Conservation (phyloP, 2,113 vertebrate species). For the Chaenogobius annularis region DNA sequence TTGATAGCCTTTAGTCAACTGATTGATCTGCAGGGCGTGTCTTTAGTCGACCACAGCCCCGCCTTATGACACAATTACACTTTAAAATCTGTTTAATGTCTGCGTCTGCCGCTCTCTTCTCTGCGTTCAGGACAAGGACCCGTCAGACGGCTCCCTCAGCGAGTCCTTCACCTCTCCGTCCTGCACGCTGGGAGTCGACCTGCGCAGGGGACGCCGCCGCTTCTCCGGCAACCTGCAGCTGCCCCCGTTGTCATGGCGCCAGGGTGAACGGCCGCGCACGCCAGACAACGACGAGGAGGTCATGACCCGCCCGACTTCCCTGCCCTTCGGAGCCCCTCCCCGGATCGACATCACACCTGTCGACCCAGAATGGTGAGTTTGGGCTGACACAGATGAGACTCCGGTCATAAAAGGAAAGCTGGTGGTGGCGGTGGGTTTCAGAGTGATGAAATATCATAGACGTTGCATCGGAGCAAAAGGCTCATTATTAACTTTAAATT, state of each 20-base stretch:
- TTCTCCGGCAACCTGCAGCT: conserved; percentile 92
- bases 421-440: no score
- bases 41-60: no score
- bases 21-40: no score
- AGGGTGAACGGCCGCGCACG: conserved; percentile 82
- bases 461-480: no score
- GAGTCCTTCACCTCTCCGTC: conserved; percentile 89
- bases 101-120: not conserved
- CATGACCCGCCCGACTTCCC: conserved; percentile 85
- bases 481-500: no score
- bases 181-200: conserved; percentile 88
- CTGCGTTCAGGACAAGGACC: conserved; percentile 81
- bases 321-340: conserved; percentile 85
- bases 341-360: conserved; percentile 93
- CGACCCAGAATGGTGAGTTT: conserved; percentile 86
- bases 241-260: conserved; percentile 90
- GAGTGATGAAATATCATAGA: no score
- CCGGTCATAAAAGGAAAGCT: no score
- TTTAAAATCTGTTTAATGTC: not conserved
- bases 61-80: not conserved
- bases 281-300: conserved; percentile 81
- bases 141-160: conserved; percentile 84
- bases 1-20: no score
- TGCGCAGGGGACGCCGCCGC: conserved; percentile 86
- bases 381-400: no score